These are phyloP conservation scores for Mellivora capensis DNA, from an alignment of 2,113 vertebrate genomes.

Conservation along the genomic window DNA sequence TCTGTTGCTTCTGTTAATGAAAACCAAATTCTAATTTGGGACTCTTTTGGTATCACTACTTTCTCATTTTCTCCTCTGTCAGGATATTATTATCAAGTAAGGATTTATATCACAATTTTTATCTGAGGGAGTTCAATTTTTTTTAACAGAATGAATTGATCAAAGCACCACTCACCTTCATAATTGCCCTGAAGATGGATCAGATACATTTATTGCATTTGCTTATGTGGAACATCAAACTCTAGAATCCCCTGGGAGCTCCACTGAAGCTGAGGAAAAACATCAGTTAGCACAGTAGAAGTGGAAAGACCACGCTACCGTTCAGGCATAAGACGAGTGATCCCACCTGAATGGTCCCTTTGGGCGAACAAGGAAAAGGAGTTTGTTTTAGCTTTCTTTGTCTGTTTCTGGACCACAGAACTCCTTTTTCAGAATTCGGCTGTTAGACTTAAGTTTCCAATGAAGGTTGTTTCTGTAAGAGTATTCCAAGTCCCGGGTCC, in stretches of 20 bases:
- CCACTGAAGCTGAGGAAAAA: not conserved
- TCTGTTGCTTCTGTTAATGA: not conserved
- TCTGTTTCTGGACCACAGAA: not conserved
- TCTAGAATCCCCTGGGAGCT: not conserved
- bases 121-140: slow-evolving; percentile 16
- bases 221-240: not conserved
- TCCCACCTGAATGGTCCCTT: not conserved
- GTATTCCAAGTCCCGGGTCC: not conserved
- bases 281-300: not conserved
- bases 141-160: slow-evolving; percentile 21
- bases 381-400: not conserved
- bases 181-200: not conserved
- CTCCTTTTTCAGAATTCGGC: not conserved
- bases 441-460: not conserved
- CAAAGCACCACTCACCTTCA: slow-evolving; percentile 17
- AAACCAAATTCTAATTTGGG: slow-evolving; percentile 46
- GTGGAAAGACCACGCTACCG: not conserved
- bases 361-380: not conserved
- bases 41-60: not conserved
- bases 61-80: slow-evolving; percentile 60
- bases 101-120: slow-evolving; percentile 56
- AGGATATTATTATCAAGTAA: slow-evolving; percentile 28
- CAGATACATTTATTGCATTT: not conserved
- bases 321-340: not conserved
- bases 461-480: not conserved